Evolutionary conservation across 2,888 invertebrate species (phyloP), one percentile per base, ranked within the genome.

Genomic region (Lampropteryx suffumata): DNA sequence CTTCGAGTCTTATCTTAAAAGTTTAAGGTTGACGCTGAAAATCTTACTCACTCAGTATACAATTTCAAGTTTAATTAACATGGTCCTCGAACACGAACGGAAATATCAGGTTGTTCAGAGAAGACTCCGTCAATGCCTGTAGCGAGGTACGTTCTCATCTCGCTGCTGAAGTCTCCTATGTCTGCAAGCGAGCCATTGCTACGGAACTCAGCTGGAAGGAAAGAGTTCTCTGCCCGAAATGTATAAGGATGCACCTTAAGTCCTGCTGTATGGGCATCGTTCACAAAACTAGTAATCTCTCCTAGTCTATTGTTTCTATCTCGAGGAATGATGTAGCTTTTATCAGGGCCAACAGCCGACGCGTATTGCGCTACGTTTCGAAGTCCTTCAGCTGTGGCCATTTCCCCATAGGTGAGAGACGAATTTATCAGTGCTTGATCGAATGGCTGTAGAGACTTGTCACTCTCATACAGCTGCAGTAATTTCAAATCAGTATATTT

Each of bases 61-160:
- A n/a, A n/a, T n/a, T n/a, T n/a, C n/a, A n/a, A n/a, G 4, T 17
- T 17, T 17, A 17, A 3, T 40, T 30, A 55, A 30, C 45, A 55
- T 5, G 52, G 30, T 29, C 64, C 62, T 41, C 81, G 67, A 33
- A 76, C 52, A 9, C 71, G 65, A 1, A 65, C 65, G 1, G 77
- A 71, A n/a, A 81, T 65, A 57, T 89, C 80, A 10, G 88, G 87
- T 52, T 89, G 86, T 53, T 89, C 89, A 45, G 76, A 68, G 55
- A 89, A 88, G 1, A 85, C 62, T 1, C 88, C 89, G 37, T 89
- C 89, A 24, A 89, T 77, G 13, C 87, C 89, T 12, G 85, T 68
- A 7, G 72, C 74, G 2, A 87, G 50, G 50, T 73, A 89, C 0
- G 74, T 76, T 55, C 65, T 67, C 30, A 89, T 55, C 67, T 89